Evolutionary conservation across 2,888 invertebrate species (phyloP), one percentile per base, ranked within the genome.

Genomic region (Aromia moschata): DNA sequence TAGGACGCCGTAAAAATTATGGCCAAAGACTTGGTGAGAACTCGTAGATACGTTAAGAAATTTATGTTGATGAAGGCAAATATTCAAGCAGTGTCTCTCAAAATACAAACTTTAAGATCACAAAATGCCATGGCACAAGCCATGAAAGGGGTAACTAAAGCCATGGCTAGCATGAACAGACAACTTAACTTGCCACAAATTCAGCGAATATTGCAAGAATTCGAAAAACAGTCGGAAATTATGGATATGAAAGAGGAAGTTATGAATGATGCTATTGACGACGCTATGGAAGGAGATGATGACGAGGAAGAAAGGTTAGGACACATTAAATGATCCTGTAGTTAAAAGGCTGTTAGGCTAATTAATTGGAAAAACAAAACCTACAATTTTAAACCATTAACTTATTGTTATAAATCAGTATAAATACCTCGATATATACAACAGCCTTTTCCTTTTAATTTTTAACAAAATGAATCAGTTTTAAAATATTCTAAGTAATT

Each of bases 161-260:
- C 99, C 61, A 98, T 99, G 98, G 92, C 92, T 77, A 93, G 90
- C 77, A 99, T 99, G 99, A 99, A 99, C 82, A 86, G 92, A 17
- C 94, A 94, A 79, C 83, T 99, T 77, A 99, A 99, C 83, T 86
- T 99, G 81, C 99, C 99, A 7, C 98, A 99, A 84, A 99, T 99
- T 77, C 98, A 99, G 81, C 93, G 94, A 78, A 99, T 99, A 69
- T 85, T 94, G 70, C 90, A 94, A 83, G 98, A 98, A 78, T 99
- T 99, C 82, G 99, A 99, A 82, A 98, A 98, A 78, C 98, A 99
- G 80, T 95, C 96, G 0, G 98, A 99, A 83, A 97, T 99, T 54
- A 99, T 99, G 99, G 98, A 99, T 79, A 99, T 99, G 98, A 99
- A 99, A 79, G 98, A 99, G 80, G 99, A 99, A 83, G 96, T 99